These are phyloP conservation scores for Pipa parva DNA, from an alignment of 2,113 vertebrate species.

Conservation along the genomic window DNA sequence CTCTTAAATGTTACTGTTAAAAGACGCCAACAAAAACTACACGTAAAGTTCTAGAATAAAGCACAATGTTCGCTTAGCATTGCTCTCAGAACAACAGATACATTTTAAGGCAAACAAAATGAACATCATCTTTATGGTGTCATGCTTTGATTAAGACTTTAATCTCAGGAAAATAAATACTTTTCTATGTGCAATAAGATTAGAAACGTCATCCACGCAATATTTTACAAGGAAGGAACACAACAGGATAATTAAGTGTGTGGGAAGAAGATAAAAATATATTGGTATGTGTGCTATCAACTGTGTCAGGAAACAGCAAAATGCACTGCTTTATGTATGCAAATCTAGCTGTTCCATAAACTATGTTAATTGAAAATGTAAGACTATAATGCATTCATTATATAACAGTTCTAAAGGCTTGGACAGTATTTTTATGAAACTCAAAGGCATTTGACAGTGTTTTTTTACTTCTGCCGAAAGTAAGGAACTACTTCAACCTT, in stretches of 20 bases:
- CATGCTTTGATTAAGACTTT: background rate
- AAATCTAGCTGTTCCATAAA: background rate
- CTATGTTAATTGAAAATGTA: conserved; percentile 15
- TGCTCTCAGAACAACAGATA: too few relatives aligned
- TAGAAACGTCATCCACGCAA: conserved; percentile 4
- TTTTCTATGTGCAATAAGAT: conserved; percentile 2
- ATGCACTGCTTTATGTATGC: conserved; percentile 6
- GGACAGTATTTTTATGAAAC: too few relatives aligned
- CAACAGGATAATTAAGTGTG: conserved; percentile 9
- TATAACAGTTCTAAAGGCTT: too few relatives aligned
- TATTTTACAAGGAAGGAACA: background rate
- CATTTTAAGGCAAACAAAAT: background rate
- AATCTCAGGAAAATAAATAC: background rate
- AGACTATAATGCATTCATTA: background rate
- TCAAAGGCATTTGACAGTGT: too few relatives aligned
- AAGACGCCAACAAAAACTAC: too few relatives aligned
- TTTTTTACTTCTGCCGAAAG: too few relatives aligned
- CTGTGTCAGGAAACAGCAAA: conserved; percentile 14
- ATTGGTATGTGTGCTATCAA: conserved; percentile 7
- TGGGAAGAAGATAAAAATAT: conserved; percentile 14
- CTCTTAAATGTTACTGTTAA: too few relatives aligned
- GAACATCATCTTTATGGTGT: background rate
- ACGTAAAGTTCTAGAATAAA: too few relatives aligned
- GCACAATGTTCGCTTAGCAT: too few relatives aligned
- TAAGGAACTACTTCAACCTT: too few relatives aligned